phyloP scores from a whole-genome alignment of 2,888 invertebrate genomes.

The Oligia fasciuncula region DNA sequence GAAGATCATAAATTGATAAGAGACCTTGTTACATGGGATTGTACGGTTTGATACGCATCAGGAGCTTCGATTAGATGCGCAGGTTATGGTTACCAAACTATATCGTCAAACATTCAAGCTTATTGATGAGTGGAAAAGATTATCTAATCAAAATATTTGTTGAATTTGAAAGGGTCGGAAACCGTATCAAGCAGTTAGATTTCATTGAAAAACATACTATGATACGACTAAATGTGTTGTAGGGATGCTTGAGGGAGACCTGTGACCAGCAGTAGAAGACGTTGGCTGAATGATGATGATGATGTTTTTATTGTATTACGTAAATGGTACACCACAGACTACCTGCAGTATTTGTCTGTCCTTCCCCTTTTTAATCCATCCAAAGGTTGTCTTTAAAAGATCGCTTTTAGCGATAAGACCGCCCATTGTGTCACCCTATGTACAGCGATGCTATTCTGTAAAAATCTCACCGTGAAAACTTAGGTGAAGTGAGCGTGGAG shows the following conservation, averaged over 20 bases:
- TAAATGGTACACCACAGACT: no score
- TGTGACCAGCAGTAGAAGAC: no score
- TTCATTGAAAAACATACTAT: not conserved
- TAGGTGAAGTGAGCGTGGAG: no score
- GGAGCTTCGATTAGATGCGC: constrained; percentile 50
- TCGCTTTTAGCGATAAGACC: no score
- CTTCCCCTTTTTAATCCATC: no score
- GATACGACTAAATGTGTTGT: not conserved
- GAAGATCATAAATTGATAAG: constrained; percentile 75
- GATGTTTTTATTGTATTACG: no score
- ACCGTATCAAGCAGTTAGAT: not conserved
- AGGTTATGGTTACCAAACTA: constrained; percentile 38
- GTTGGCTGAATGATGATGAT: not conserved
- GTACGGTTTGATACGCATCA: constrained; percentile 53
- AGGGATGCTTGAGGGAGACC: not conserved
- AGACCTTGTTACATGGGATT: constrained; percentile 61
- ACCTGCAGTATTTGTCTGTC: no score
- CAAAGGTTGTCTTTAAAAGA: no score
- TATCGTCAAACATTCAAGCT: constrained; percentile 32
- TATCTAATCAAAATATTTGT: constrained; percentile 17
- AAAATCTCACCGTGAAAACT: no score
- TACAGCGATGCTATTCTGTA: no score
- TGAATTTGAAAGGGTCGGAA: not conserved
- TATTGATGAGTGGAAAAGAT: not conserved
- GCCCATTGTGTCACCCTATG: no score